Conservation (phyloP, 1,140 invertebrate species). For the Eumeta japonica region DNA sequence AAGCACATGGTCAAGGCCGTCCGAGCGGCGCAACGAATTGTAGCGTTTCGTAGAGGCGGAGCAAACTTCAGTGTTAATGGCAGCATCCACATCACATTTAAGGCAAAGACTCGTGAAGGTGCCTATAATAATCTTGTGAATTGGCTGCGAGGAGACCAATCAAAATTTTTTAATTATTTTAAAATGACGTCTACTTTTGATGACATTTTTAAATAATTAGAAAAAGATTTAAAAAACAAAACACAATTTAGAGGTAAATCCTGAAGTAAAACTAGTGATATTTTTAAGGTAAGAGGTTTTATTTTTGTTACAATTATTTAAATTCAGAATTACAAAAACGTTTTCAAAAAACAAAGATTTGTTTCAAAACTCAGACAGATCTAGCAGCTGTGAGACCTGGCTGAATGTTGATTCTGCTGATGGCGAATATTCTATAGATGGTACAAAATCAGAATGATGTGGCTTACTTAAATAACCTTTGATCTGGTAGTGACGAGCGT, state of each 20-base stretch:
- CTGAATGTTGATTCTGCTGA: conserved; percentile 10
- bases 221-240: conserved; percentile 11
- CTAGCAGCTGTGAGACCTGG: conserved; percentile 5
- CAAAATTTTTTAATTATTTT: conserved; percentile 13
- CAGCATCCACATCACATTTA: conserved; percentile 4
- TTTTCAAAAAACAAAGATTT: too few species aligned
- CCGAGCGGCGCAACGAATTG: too few species aligned
- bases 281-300: conserved; percentile 11
- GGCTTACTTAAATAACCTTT: conserved; percentile 5
- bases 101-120: conserved; percentile 1
- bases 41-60: too few species aligned
- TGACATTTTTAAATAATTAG: conserved; percentile 16
- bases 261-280: too few species aligned
- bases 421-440: conserved; percentile 8
- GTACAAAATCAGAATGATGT: conserved; percentile 4
- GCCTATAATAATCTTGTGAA: conserved; percentile 4
- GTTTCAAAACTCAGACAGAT: conserved; percentile 11
- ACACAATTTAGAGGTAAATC: conserved; percentile 11
- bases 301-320: too few species aligned
- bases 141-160: conserved; percentile 3
- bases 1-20: too few species aligned
- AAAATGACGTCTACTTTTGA: conserved; percentile 15
- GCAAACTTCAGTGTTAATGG: conserved; percentile 4
- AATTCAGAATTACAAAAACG: conserved; percentile 7
- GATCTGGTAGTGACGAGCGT: conserved; percentile 4